Evolutionary conservation across 1,140 invertebrate species (phyloP).

Genomic region (Drosophila pruinosa): DNA sequence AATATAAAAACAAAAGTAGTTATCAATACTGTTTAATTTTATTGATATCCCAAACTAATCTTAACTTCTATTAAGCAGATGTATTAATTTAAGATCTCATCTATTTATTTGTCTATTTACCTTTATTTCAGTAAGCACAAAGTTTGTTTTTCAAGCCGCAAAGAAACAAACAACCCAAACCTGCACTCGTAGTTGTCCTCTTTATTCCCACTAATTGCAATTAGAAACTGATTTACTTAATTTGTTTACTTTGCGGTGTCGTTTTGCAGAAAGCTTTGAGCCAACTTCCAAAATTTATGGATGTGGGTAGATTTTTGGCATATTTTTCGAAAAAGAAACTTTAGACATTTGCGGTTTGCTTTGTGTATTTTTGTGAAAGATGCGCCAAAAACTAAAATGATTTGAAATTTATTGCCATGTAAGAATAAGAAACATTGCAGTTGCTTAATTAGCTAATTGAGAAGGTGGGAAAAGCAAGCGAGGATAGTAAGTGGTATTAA

Average conservation of each 20-base stretch:
- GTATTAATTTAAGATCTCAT: neutral
- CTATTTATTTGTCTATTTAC: conserved; percentile 57
- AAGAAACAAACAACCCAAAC: conserved; percentile 55
- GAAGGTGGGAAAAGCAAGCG: neutral
- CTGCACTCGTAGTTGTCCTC: conserved; percentile 1
- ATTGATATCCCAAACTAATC: neutral
- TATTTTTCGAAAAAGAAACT: conserved; percentile 62
- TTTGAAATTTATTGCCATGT: conserved; percentile 46
- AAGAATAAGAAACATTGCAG: neutral
- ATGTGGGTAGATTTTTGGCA: conserved; percentile 63
- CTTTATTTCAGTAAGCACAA: conserved; percentile 34
- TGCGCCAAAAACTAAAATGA: conserved; percentile 31
- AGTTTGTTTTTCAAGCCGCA: conserved; percentile 48
- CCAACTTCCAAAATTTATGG: conserved; percentile 63
- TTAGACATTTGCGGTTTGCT: conserved; percentile 60
- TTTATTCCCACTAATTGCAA: conserved; percentile 54
- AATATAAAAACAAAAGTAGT: no score
- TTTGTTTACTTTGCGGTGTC: conserved; percentile 71
- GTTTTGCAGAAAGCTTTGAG: conserved; percentile 27
- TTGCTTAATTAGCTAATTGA: conserved; percentile 54
- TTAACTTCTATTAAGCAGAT: neutral
- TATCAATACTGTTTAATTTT: no score
- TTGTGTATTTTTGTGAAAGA: conserved; percentile 14
- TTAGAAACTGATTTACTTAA: conserved; percentile 75
- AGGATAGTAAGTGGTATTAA: neutral